These are phyloP conservation scores for Actinemys pallida DNA, from an alignment of 2,113 vertebrate species.

Conservation along the genomic window DNA sequence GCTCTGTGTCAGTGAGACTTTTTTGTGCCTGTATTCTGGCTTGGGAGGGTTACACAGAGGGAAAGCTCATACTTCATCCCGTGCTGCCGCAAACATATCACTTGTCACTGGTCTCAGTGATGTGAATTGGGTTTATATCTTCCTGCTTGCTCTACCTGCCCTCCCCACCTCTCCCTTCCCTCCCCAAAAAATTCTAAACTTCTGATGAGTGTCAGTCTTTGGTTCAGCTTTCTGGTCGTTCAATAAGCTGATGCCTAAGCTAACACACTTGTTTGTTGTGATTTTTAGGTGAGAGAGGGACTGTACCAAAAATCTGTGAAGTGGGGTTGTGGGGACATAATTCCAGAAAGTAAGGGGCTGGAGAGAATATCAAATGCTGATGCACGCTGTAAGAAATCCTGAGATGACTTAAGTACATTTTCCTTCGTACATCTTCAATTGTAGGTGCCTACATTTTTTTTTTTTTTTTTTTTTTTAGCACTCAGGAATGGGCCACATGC, in stretches of 20 bases:
- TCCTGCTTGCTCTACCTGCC: neutral
- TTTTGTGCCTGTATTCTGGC: neutral
- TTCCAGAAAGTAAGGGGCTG: neutral
- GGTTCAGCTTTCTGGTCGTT: too few relatives aligned
- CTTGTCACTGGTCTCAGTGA: neutral
- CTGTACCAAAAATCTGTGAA: neutral
- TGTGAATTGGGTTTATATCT: neutral
- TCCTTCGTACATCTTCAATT: fast-evolving
- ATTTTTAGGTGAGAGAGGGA: neutral
- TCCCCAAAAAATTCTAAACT: neutral
- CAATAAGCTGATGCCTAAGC: neutral
- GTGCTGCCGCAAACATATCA: neutral
- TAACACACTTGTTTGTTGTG: neutral
- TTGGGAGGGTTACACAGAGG: neutral
- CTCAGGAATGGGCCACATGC: neutral
- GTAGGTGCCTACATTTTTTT: neutral
- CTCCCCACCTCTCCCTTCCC: too few relatives aligned
- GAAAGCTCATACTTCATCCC: neutral
- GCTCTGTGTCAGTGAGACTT: neutral
- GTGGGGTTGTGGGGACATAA: neutral
- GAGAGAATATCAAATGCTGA: neutral
- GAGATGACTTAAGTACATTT: neutral
- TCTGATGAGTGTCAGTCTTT: neutral
- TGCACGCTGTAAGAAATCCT: neutral
- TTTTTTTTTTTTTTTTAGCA: neutral